Conservation (phyloP, 1,140 invertebrate genomes). For the Bombus huntii region DNA sequence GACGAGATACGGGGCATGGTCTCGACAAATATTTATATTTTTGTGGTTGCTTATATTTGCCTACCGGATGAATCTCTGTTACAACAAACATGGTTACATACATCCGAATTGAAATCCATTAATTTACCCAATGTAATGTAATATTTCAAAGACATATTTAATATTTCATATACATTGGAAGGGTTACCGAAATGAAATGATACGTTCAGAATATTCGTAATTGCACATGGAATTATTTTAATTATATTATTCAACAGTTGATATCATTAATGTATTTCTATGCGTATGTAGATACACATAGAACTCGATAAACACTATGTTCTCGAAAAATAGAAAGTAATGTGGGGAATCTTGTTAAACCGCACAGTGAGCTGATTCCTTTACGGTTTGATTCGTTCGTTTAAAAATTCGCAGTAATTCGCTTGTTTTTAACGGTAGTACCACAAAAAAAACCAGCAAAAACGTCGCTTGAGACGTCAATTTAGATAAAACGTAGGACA, state of each 20-base stretch:
- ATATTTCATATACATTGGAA: not conserved
- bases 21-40: not conserved
- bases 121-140: not conserved
- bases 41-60: not conserved
- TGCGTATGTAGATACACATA: no score
- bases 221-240: not conserved
- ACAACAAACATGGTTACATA: no score
- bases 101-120: not conserved
- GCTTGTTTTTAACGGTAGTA: not conserved
- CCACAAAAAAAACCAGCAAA: not conserved
- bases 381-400: not conserved
- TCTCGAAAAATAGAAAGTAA: not conserved
- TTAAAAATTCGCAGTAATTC: not conserved
- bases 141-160: not conserved
- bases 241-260: not conserved
- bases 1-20: not conserved
- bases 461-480: slow-evolving; percentile 14
- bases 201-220: not conserved
- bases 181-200: not conserved
- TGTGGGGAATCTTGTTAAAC: no score
- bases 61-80: not conserved
- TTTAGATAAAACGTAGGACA: slow-evolving; percentile 27
- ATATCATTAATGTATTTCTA: not conserved
- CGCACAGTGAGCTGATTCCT: not conserved
- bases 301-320: not conserved